Evolutionary conservation across 2,888 invertebrate species (phyloP).

Genomic region (Drosophila macrospina): DNA sequence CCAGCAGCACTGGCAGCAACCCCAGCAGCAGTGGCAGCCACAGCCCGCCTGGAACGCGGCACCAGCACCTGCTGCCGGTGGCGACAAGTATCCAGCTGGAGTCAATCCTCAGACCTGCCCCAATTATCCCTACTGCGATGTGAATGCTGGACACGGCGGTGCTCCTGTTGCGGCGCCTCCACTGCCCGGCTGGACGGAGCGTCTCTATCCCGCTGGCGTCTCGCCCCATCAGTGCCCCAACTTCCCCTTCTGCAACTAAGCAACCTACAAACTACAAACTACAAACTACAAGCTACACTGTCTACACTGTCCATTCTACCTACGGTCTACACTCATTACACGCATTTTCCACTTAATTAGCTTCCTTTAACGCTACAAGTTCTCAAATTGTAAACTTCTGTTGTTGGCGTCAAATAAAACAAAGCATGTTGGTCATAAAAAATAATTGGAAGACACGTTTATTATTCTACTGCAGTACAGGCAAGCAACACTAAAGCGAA

Average conservation of each 20-base stretch:
- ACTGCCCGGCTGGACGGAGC: conserved; percentile 85
- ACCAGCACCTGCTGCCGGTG: conserved; percentile 79
- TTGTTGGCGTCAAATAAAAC: conserved; percentile 79
- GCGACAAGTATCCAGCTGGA: conserved; percentile 86
- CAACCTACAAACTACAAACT: too few species aligned
- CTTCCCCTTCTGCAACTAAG: conserved; percentile 86
- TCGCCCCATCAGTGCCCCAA: conserved; percentile 86
- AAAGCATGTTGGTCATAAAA: conserved; percentile 70
- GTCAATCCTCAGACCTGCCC: conserved; percentile 86
- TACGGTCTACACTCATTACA: conserved; percentile 36
- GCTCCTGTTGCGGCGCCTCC: conserved; percentile 84
- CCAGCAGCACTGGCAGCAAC: conserved; percentile 73
- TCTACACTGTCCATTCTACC: conserved; percentile 21
- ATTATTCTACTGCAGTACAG: conserved; percentile 2
- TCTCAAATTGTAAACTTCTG: conserved; percentile 72
- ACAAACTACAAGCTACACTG: too few species aligned
- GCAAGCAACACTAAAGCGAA: neutral
- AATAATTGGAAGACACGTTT: conserved; percentile 6
- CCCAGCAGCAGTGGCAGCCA: conserved; percentile 58
- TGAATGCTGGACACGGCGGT: conserved; percentile 82
- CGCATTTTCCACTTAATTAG: conserved; percentile 37
- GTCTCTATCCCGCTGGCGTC: conserved; percentile 86
- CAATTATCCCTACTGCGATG: conserved; percentile 87
- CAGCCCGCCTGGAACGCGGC: conserved; percentile 82
- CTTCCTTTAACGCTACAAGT: conserved; percentile 59